Percentiles rank a stretch among this genome's conserved stretches.
Evolutionary conservation across 2,797 vertebrate species (phyloP).

Genomic region (Scolopax rusticola): DNA sequence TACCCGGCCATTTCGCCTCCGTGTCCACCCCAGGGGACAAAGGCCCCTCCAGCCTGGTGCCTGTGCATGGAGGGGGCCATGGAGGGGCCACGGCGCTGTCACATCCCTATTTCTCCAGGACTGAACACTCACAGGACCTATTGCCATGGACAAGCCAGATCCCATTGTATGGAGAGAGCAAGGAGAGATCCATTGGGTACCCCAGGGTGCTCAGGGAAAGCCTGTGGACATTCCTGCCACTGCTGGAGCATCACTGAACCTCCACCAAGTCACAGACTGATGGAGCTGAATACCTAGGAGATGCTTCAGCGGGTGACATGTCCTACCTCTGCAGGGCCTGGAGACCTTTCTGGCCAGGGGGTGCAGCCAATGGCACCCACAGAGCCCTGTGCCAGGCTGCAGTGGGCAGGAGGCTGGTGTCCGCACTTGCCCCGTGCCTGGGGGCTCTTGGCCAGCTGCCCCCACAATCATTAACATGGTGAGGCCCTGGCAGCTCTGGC

Average conservation of each 20-base stretch:
- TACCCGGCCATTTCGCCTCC: not conserved
- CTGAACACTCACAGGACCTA: not conserved
- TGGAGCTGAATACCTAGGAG: not conserved
- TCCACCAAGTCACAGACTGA: not conserved
- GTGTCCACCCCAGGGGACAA: not conserved
- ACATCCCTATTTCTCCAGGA: not conserved
- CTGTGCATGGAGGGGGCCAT: not conserved
- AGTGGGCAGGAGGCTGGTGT: not conserved
- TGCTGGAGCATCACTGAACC: not conserved
- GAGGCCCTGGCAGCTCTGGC: constrained; percentile 36
- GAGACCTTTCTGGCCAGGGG: not conserved
- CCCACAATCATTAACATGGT: constrained; percentile 75
- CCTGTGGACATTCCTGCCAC: not conserved
- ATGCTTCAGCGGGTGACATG: not conserved
- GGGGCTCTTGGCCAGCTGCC: constrained; percentile 15
- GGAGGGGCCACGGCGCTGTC: fast-evolving
- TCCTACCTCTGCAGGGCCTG: not conserved
- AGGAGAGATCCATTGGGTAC: not conserved
- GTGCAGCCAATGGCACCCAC: not conserved
- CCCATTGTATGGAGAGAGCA: not conserved
- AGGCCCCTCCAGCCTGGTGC: not conserved
- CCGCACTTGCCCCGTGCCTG: not conserved
- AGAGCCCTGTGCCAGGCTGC: not conserved
- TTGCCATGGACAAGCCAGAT: not conserved
- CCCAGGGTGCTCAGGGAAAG: not conserved